These are phyloP conservation scores for Semicossyphus pulcher DNA, from an alignment of 2,113 vertebrate genomes.

Conservation along the genomic window DNA sequence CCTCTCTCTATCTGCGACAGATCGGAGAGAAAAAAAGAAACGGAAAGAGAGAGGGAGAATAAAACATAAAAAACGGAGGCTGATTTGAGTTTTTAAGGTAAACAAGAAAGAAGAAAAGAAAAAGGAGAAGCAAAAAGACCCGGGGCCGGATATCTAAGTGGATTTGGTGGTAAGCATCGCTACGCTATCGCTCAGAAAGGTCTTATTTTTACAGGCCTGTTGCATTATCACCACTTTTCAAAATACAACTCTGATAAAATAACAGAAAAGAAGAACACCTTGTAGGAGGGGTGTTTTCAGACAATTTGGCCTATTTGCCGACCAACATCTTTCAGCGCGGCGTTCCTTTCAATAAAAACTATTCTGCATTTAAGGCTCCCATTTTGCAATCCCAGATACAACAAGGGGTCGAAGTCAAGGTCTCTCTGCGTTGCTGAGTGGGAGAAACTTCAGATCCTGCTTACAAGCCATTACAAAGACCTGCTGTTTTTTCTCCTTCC, in stretches of 20 bases:
- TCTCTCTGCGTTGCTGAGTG: slow-evolving; percentile 36
- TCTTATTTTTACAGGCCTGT: slow-evolving; percentile 30
- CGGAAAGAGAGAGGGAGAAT: slow-evolving; percentile 9
- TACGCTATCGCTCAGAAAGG: slow-evolving; percentile 43
- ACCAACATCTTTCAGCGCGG: slow-evolving; percentile 32
- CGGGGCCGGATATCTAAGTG: slow-evolving; percentile 42
- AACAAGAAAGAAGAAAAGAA: slow-evolving; percentile 43
- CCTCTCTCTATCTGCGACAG: slow-evolving; percentile 59
- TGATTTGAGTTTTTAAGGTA: slow-evolving; percentile 50
- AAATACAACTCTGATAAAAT: slow-evolving; percentile 43
- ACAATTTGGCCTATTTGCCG: slow-evolving; percentile 65
- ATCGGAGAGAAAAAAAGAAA: slow-evolving; percentile 50
- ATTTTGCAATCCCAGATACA: slow-evolving; percentile 35
- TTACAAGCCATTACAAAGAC: slow-evolving; percentile 64
- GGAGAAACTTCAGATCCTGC: slow-evolving; percentile 64
- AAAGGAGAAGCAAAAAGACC: slow-evolving; percentile 15
- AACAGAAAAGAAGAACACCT: slow-evolving; percentile 45
- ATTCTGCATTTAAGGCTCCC: slow-evolving; percentile 55
- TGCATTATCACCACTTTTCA: slow-evolving; percentile 44
- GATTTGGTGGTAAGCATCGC: slow-evolving; percentile 33
- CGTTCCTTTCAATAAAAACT: slow-evolving; percentile 57
- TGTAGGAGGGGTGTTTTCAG: slow-evolving; percentile 40
- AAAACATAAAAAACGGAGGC: slow-evolving; percentile 4
- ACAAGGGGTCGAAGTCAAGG: slow-evolving; percentile 65
- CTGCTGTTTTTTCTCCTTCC: slow-evolving; percentile 44